These are phyloP conservation scores for Iphiclides podalirius DNA, from an alignment of 2,888 invertebrate species.

Conservation along the genomic window DNA sequence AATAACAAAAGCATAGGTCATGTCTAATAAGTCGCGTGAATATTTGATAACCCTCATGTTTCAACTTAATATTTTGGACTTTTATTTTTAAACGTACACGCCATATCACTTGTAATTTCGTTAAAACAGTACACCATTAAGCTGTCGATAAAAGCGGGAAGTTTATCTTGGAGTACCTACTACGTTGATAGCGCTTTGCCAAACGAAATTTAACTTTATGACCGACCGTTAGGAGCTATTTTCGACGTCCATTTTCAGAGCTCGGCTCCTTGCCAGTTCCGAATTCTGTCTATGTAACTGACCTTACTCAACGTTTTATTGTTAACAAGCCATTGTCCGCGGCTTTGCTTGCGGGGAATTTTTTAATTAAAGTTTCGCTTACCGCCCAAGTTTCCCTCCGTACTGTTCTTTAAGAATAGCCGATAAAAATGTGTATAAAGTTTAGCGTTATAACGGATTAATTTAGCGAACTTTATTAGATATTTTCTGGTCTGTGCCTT, in stretches of 20 bases:
- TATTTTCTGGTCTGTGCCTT: no score
- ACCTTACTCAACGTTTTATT: slow-evolving; percentile 37
- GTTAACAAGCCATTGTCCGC: slow-evolving; percentile 24
- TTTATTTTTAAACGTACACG: no score
- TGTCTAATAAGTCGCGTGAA: no score
- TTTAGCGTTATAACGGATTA: slow-evolving; percentile 4
- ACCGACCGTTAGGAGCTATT: no score
- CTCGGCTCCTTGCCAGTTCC: slow-evolving; percentile 33
- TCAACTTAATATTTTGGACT: no score
- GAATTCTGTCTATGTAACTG: slow-evolving; percentile 33
- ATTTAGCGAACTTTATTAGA: neutral
- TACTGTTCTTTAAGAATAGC: slow-evolving; percentile 6
- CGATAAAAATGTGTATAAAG: slow-evolving; percentile 8
- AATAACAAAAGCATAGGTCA: no score
- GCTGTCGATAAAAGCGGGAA: slow-evolving; percentile 2
- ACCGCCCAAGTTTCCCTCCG: slow-evolving; percentile 3
- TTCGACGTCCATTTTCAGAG: no score
- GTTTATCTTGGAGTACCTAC: neutral
- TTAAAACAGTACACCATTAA: slow-evolving; percentile 4
- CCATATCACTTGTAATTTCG: neutral
- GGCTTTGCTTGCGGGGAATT: slow-evolving; percentile 21
- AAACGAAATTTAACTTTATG: slow-evolving; percentile 5
- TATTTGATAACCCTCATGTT: no score
- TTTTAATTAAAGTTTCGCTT: slow-evolving; percentile 20
- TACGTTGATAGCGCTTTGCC: neutral